phyloP scores from a whole-genome alignment of 1,140 invertebrate species.

The Xylocopa sonorina region DNA sequence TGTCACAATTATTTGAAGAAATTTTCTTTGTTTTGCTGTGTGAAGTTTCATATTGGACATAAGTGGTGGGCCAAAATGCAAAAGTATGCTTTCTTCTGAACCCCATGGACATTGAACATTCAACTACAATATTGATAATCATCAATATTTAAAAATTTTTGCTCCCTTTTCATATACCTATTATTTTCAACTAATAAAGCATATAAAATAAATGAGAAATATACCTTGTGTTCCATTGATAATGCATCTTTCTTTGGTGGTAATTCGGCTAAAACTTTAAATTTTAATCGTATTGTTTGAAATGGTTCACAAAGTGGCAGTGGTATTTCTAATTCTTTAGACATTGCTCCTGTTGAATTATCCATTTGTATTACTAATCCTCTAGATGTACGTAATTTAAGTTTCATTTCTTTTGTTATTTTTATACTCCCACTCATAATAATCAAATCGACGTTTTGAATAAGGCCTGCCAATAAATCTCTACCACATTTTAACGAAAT shows the following conservation, averaged over 20 bases:
- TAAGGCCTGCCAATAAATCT: constrained; percentile 87
- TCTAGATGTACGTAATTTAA: constrained; percentile 84
- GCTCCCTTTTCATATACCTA: neutral
- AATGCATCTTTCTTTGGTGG: constrained; percentile 86
- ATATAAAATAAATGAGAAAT: constrained; percentile 43
- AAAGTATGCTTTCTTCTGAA: constrained; percentile 85
- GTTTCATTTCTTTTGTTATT: constrained; percentile 81
- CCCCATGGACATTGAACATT: constrained; percentile 89
- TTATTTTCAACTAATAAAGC: neutral
- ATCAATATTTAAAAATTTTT: constrained; percentile 36
- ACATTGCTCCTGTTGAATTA: constrained; percentile 76
- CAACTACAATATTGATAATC: constrained; percentile 77
- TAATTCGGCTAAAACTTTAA: constrained; percentile 88
- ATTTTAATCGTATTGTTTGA: constrained; percentile 83
- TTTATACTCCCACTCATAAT: constrained; percentile 87
- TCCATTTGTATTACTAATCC: constrained; percentile 81
- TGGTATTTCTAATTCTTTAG: constrained; percentile 84
- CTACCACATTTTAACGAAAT: constrained; percentile 81
- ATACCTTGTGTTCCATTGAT: constrained; percentile 88
- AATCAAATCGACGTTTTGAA: constrained; percentile 86
- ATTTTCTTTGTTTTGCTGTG: constrained; percentile 91
- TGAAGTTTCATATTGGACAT: constrained; percentile 90
- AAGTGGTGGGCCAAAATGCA: constrained; percentile 92
- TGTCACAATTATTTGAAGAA: constrained; percentile 89
- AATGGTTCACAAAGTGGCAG: constrained; percentile 88